Evolutionary conservation across 2,113 vertebrate species (phyloP), one percentile per base, ranked within the genome.

Genomic region (Megatriorchis doriae): DNA sequence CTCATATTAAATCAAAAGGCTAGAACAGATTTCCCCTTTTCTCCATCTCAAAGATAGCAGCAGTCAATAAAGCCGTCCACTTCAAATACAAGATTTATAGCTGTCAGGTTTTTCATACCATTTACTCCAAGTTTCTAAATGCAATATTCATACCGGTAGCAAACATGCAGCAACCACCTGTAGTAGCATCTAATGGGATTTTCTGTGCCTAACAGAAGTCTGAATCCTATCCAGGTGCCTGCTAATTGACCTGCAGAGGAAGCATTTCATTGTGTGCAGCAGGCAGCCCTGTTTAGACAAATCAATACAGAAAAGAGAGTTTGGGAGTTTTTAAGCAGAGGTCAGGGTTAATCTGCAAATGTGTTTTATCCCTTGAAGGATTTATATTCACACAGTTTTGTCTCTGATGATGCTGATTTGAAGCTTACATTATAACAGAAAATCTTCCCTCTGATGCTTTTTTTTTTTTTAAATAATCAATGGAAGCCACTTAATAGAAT

Each of bases 261-360:
- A 96, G 66, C 58, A 94, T 91, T 95, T 94, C 83, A 71, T 80
- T 93, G 67, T 81, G 36, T 77, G 52, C 63, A 90, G 50, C 53
- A 97, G 74, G 59, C 85, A 95, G 65, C 19, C 48, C 52, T 95
- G 22, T 80, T 96, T 96, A 96, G 94, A 92, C 45, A 96, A 93
- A 97, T 95, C 59, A 95, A 90, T 94, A 94, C 31, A 94, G 83
- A 97, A 94, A 59, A 92, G 77, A 94, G 10, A 81, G 77, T 75
- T 95, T 87, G 43, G 45, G 70, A 93, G 22, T 79, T 73, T 89
- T 90, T 85, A 97, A 95, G 66, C 43, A 93, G 90, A 62, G 48
- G 34, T 94, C 85, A 72, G 90, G 86, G 78, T 96, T 96, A 96
- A 97, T 88, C 92, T 95, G 61, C 38, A 97, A 96, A 96, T 94